Conservation (phyloP, 2,888 invertebrate species). For the Celastrina argiolus region DNA sequence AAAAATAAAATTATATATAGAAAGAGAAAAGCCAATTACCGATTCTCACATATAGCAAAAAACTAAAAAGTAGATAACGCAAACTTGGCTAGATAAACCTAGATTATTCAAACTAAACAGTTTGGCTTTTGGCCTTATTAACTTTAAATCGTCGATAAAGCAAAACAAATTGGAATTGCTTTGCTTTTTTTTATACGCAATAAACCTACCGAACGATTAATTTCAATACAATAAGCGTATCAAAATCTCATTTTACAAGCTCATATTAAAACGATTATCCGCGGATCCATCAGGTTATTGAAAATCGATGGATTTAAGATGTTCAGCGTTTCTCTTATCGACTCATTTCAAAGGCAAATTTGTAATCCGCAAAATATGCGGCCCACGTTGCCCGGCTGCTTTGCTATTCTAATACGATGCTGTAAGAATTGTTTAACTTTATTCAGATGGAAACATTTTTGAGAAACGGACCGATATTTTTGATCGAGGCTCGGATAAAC, state of each 20-base stretch:
- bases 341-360: constrained; percentile 67
- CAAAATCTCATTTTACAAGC: neutral
- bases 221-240: neutral
- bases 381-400: constrained; percentile 48
- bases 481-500: neutral
- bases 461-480: neutral
- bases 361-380: constrained; percentile 58
- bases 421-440: constrained; percentile 37
- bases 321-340: constrained; percentile 52
- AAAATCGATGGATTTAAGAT: constrained; percentile 51
- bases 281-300: constrained; percentile 34
- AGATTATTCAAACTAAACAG: too few relatives aligned
- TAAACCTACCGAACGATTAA: neutral
- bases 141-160: too few relatives aligned
- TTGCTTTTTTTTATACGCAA: too few relatives aligned
- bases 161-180: too few relatives aligned
- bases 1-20: too few relatives aligned
- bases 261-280: constrained; percentile 17
- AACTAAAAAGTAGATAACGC: too few relatives aligned
- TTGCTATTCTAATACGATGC: constrained; percentile 51
- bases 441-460: constrained; percentile 17
- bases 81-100: too few relatives aligned
- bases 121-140: too few relatives aligned
- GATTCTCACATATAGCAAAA: too few relatives aligned
- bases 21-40: too few relatives aligned